Conservation (phyloP, 2,888 invertebrate genomes). For the Pristionchus exspectatus region DNA sequence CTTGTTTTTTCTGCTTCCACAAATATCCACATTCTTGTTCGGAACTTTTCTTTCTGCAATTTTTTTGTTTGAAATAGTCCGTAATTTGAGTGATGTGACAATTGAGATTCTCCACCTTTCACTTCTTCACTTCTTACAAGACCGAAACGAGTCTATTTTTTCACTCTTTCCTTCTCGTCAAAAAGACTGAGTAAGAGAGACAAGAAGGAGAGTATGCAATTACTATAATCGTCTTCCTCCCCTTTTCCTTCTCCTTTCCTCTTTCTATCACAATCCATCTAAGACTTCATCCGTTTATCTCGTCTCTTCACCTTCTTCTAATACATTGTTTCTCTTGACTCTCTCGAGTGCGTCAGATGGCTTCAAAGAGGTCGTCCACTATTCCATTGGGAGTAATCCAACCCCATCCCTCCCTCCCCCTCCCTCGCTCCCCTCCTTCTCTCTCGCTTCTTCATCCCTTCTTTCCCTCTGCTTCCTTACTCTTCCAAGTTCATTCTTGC, state of each 20-base stretch:
- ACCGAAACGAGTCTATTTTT: neutral
- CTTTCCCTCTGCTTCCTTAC: constrained; percentile 8
- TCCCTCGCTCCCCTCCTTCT: neutral
- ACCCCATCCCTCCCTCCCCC: neutral
- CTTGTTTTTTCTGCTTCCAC: neutral
- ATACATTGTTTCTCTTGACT: neutral
- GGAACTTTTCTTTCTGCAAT: neutral
- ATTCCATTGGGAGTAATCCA: constrained; percentile 14
- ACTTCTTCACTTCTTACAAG: neutral
- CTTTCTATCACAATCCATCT: constrained; percentile 43
- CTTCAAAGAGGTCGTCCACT: constrained; percentile 28
- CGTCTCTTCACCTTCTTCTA: neutral
- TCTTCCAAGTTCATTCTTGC: constrained; percentile 8
- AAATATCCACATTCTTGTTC: neutral
- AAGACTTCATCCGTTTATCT: neutral
- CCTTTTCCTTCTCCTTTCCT: neutral
- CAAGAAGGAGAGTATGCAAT: constrained; percentile 25
- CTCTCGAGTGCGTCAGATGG: neutral
- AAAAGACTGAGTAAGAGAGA: constrained; percentile 10
- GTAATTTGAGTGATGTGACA: neutral
- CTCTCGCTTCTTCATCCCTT: neutral
- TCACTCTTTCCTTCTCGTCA: constrained; percentile 22
- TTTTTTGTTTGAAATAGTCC: neutral
- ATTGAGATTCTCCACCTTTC: neutral
- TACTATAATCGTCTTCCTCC: neutral